A percentile compares a stretch with the other conserved stretches of the same genome.
phyloP scores from a whole-genome alignment of 64 coral and sea anemone species.

The Acropora yongei region DNA sequence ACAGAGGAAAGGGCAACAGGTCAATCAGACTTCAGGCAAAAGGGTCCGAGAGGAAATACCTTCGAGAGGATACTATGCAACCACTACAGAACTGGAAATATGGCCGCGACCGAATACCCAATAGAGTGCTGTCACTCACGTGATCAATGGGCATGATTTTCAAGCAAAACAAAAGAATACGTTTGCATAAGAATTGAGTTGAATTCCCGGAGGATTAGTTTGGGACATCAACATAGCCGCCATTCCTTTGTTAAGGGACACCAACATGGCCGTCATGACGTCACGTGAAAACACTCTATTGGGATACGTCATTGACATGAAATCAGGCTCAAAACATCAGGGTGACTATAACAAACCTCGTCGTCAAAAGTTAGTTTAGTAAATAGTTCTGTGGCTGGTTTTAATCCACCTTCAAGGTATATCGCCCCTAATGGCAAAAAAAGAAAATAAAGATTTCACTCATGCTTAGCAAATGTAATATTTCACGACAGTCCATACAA shows the following conservation, averaged over 20 bases:
- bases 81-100: background rate
- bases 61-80: background rate
- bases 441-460: background rate
- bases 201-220: too few species aligned
- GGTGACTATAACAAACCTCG: constrained; percentile 31
- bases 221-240: too few species aligned
- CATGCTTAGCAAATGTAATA: background rate
- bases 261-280: too few species aligned
- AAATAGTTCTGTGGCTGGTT: constrained; percentile 64
- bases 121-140: too few species aligned
- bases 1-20: too few species aligned
- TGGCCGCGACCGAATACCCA: too few species aligned
- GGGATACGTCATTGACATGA: too few species aligned
- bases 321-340: background rate
- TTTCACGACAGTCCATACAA: background rate
- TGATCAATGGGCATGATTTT: too few species aligned
- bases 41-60: background rate
- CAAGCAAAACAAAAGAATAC: too few species aligned
- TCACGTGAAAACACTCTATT: too few species aligned
- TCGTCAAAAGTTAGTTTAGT: constrained; percentile 80
- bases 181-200: too few species aligned
- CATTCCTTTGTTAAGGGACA: too few species aligned
- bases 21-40: background rate
- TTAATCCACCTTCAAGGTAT: constrained; percentile 85
- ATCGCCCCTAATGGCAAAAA: constrained; percentile 67